Percentiles rank a stretch among this genome's conserved stretches.
phyloP scores from a whole-genome alignment of 2,888 invertebrate genomes.

The Rhamphomyia laevipes region DNA sequence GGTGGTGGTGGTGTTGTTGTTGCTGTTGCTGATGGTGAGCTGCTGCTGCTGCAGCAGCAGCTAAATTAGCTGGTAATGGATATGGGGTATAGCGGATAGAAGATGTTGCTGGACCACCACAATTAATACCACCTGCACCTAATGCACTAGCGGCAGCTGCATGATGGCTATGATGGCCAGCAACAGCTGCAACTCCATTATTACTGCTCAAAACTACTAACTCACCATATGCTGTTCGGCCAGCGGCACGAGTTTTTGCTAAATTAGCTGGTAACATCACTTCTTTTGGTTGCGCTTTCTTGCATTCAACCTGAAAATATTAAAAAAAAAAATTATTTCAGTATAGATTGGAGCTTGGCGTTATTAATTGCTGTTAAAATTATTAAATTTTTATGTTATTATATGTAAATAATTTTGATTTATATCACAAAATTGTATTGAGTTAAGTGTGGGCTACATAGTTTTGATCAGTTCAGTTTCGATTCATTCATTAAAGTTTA shows the following conservation, averaged over 20 bases:
- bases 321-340: constrained; percentile 9
- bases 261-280: constrained; percentile 97
- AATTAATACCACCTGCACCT: constrained; percentile 28
- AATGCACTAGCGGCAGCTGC: constrained; percentile 18
- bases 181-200: constrained; percentile 20
- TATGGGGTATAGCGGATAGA: constrained; percentile 51
- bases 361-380: no score
- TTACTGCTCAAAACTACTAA: constrained; percentile 75
- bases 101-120: constrained; percentile 24
- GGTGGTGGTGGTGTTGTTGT: constrained; percentile 39
- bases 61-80: constrained; percentile 44
- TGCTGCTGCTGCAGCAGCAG: constrained; percentile 30
- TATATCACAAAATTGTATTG: no score
- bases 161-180: constrained; percentile 15
- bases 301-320: constrained; percentile 91
- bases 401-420: no score
- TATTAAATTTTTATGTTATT: no score
- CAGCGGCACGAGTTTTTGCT: constrained; percentile 90
- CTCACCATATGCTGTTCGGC: constrained; percentile 96
- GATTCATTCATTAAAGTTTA: no score
- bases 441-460: no score
- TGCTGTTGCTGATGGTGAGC: constrained; percentile 28
- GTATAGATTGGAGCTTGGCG: no score
- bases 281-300: constrained; percentile 99
- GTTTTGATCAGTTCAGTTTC: no score